phyloP scores from a whole-genome alignment of 2,797 vertebrate genomes.

The Masticophis lateralis region DNA sequence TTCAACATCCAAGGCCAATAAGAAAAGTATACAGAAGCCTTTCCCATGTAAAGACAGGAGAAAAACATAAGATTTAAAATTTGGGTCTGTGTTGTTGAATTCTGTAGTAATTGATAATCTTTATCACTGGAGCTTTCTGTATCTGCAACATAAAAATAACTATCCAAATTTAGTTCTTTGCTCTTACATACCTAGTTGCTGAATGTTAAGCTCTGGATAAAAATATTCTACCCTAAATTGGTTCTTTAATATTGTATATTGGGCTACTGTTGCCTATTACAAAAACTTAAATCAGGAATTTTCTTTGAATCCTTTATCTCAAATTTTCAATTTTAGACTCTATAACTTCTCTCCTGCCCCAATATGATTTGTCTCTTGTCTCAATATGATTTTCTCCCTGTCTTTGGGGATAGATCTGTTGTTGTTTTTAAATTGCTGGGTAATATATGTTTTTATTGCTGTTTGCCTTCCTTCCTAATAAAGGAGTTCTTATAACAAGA shows the following conservation, averaged over 20 bases:
- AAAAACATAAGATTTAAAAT: background rate
- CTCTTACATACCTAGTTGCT: background rate
- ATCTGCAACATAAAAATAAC: background rate
- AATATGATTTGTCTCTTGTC: too few relatives aligned
- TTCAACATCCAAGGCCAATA: background rate
- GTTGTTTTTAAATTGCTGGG: background rate
- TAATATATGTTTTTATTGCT: background rate
- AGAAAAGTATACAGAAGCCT: background rate
- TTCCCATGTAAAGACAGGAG: background rate
- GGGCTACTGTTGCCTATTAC: background rate
- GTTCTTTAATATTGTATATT: background rate
- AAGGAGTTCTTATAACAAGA: background rate
- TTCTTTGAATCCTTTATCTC: background rate
- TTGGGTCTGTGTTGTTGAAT: background rate
- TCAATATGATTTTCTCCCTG: background rate
- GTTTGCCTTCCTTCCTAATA: background rate
- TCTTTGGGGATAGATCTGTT: background rate
- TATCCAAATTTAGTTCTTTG: background rate
- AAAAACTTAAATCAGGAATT: background rate
- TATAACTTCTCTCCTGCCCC: background rate
- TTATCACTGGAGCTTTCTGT: background rate
- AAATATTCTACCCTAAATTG: background rate
- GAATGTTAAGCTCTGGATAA: background rate
- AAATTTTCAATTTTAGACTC: background rate
- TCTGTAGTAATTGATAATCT: background rate